A percentile compares a stretch with the other conserved stretches of the same genome.
Conservation (phyloP, 2,888 invertebrate species). For the Eupelmus urozonus region DNA sequence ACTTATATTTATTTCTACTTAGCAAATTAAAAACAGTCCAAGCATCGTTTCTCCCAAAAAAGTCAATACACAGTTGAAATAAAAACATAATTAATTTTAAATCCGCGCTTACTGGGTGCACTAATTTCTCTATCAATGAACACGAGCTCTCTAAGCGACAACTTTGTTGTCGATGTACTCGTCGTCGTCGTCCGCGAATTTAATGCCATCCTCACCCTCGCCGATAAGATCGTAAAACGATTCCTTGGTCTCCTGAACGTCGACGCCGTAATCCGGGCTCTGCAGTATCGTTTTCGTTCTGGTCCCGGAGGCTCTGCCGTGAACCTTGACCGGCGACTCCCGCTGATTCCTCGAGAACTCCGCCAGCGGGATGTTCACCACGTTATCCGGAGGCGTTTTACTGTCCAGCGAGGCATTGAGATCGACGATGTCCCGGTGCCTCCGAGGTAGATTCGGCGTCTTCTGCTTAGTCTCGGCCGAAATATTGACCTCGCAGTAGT, state of each 20-base stretch:
- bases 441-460: slow-evolving; percentile 59
- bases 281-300: slow-evolving; percentile 65
- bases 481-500: slow-evolving; percentile 52
- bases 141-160: slow-evolving; percentile 62
- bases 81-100: not conserved
- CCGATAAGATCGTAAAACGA: slow-evolving; percentile 70
- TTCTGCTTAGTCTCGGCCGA: slow-evolving; percentile 56
- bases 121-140: slow-evolving; percentile 13
- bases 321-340: slow-evolving; percentile 67
- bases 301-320: slow-evolving; percentile 61
- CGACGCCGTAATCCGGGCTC: slow-evolving; percentile 70
- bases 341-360: slow-evolving; percentile 67
- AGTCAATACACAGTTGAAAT: not conserved
- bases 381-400: not conserved
- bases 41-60: not conserved
- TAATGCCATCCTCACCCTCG: slow-evolving; percentile 70
- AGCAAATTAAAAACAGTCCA: no score
- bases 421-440: slow-evolving; percentile 61
- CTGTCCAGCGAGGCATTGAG: slow-evolving; percentile 51
- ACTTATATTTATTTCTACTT: no score
- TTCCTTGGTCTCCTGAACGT: slow-evolving; percentile 65
- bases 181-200: slow-evolving; percentile 73
- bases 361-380: slow-evolving; percentile 69
- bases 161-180: slow-evolving; percentile 72
- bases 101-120: slow-evolving; percentile 18